Conservation (phyloP, 2,797 vertebrate species). For the Falco novaeseelandiae region DNA sequence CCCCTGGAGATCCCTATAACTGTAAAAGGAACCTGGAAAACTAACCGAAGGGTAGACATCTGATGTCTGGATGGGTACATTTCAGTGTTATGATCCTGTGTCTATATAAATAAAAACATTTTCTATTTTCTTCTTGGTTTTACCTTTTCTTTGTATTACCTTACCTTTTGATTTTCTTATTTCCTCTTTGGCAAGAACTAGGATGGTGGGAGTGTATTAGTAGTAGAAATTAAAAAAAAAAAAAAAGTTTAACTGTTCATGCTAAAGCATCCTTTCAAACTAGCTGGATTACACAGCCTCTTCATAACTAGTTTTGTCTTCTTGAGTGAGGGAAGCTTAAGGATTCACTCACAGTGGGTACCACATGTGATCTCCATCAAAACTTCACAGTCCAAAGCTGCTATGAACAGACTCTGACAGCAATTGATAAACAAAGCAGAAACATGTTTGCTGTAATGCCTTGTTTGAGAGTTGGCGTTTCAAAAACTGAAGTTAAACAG, state of each 20-base stretch:
- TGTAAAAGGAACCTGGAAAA: not conserved
- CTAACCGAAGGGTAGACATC: not conserved
- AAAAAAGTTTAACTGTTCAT: not conserved
- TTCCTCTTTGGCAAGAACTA: not conserved
- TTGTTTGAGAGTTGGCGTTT: not conserved
- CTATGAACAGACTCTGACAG: not conserved
- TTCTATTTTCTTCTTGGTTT: not conserved
- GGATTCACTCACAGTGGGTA: not conserved
- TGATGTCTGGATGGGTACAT: not conserved
- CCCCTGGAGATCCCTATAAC: not conserved
- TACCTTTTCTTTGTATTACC: not conserved
- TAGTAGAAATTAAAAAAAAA: not conserved
- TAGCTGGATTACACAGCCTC: not conserved
- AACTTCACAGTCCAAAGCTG: not conserved
- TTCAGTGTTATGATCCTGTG: not conserved
- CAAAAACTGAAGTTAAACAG: not conserved
- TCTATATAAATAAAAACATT: not conserved
- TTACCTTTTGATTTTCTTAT: not conserved
- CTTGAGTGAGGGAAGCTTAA: not conserved
- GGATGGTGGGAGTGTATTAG: not conserved
- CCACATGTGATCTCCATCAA: not conserved
- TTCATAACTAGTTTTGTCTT: constrained; percentile 42
- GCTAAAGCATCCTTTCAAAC: not conserved
- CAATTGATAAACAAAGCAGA: not conserved
- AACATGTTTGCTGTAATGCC: not conserved